Conservation (phyloP, 2,888 invertebrate genomes). For the Dolichomitus sp. region DNA sequence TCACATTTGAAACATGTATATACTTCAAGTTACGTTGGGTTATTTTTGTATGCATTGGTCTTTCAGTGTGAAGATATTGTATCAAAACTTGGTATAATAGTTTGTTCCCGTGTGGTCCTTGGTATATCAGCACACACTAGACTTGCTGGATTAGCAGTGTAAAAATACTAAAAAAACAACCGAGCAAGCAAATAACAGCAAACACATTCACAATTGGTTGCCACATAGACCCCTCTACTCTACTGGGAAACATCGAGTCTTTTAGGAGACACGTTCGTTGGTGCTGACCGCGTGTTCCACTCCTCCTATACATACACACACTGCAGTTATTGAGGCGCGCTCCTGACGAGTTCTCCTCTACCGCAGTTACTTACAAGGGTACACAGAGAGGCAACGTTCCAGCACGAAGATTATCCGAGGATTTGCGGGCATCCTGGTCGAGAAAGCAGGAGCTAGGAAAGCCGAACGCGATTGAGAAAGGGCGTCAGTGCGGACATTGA, state of each 20-base stretch:
- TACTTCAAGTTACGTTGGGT: neutral
- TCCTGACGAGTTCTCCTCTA: slow-evolving; percentile 46
- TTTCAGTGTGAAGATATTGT: neutral
- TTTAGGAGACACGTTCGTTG: neutral
- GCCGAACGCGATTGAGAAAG: slow-evolving; percentile 75
- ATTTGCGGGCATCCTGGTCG: slow-evolving; percentile 60
- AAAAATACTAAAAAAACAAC: slow-evolving; percentile 21
- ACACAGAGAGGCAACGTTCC: slow-evolving; percentile 29
- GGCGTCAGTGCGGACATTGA: slow-evolving; percentile 84
- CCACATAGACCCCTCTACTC: neutral
- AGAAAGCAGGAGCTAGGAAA: slow-evolving; percentile 37
- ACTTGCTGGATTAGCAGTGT: neutral
- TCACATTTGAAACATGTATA: neutral
- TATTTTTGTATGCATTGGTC: neutral
- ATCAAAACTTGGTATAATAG: neutral
- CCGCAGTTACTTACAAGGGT: slow-evolving; percentile 56
- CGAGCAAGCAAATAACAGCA: slow-evolving; percentile 9
- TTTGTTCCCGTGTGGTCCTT: neutral
- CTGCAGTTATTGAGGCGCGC: slow-evolving; percentile 29
- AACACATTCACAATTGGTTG: slow-evolving; percentile 14
- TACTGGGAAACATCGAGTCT: slow-evolving; percentile 7
- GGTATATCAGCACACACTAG: neutral
- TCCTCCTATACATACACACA: slow-evolving; percentile 18
- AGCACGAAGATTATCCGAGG: slow-evolving; percentile 68
- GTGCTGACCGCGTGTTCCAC: slow-evolving; percentile 31